Evolutionary conservation across 2,888 invertebrate species (phyloP).

Genomic region (Torymus aiolomorphi): DNA sequence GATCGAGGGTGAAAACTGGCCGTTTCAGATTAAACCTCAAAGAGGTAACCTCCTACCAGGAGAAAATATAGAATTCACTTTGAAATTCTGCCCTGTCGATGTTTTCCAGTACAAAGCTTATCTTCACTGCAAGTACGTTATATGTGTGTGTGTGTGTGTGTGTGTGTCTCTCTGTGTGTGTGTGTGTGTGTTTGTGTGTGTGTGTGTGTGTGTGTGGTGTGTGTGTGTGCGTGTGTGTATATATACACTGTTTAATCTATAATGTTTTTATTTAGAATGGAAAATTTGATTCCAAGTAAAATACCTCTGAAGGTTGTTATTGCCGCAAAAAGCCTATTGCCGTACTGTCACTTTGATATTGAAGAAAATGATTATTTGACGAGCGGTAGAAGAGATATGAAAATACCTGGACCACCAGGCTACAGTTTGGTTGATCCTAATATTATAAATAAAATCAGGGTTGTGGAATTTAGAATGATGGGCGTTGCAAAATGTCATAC

Average conservation of each 20-base stretch:
- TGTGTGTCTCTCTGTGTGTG: too few species aligned
- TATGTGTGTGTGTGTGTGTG: too few species aligned
- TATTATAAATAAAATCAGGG: slow-evolving; percentile 76
- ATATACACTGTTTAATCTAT: neutral
- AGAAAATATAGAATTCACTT: slow-evolving; percentile 74
- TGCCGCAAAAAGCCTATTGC: slow-evolving; percentile 80
- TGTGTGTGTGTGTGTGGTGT: too few species aligned
- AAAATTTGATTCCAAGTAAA: slow-evolving; percentile 76
- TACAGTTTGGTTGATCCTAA: slow-evolving; percentile 70
- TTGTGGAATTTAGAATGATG: slow-evolving; percentile 82
- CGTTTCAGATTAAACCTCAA: slow-evolving; percentile 78
- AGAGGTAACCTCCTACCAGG: slow-evolving; percentile 76
- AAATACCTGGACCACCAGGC: slow-evolving; percentile 66
- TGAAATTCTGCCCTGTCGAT: slow-evolving; percentile 79
- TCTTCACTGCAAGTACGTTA: slow-evolving; percentile 77
- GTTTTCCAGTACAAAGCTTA: slow-evolving; percentile 78
- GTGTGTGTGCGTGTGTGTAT: too few species aligned
- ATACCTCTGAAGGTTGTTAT: slow-evolving; percentile 72
- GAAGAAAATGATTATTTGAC: slow-evolving; percentile 81
- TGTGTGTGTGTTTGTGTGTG: too few species aligned
- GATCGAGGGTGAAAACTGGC: slow-evolving; percentile 71
- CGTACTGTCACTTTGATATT: slow-evolving; percentile 84
- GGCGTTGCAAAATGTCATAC: slow-evolving; percentile 79
- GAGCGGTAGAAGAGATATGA: slow-evolving; percentile 75
- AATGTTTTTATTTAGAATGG: slow-evolving; percentile 70